Conservation (phyloP, 2,113 vertebrate species). For the Equus quagga region DNA sequence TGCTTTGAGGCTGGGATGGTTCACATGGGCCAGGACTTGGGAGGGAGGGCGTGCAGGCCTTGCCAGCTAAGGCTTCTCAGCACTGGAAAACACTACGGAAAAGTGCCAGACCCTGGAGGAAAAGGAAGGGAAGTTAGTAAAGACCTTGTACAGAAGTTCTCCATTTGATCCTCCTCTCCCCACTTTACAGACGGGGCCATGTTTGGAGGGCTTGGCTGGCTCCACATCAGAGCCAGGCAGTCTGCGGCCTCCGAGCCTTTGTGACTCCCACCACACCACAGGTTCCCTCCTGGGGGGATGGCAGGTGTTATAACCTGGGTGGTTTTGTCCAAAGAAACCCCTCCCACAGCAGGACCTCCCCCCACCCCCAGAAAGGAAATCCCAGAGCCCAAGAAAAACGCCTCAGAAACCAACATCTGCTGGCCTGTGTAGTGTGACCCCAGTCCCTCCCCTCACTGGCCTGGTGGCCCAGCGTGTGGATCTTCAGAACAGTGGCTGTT, state of each 20-base stretch:
- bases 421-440: background rate
- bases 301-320: background rate
- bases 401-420: background rate
- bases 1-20: background rate
- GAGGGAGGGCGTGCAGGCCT: background rate
- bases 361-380: background rate
- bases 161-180: background rate
- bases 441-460: accelerated
- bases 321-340: background rate
- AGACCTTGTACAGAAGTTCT: background rate
- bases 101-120: background rate
- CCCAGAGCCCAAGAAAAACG: background rate
- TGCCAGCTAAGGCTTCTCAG: background rate
- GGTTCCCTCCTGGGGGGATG: background rate
- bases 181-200: background rate
- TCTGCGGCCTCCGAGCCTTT: background rate
- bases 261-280: background rate
- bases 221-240: background rate
- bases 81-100: background rate
- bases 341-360: background rate
- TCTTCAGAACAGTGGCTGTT: too few relatives aligned
- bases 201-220: background rate
- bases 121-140: background rate
- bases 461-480: background rate
- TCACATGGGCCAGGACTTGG: background rate